A percentile compares a stretch with the other conserved stretches of the same genome.
Conservation (phyloP, 2,888 invertebrate species). For the Molanna angustata region DNA sequence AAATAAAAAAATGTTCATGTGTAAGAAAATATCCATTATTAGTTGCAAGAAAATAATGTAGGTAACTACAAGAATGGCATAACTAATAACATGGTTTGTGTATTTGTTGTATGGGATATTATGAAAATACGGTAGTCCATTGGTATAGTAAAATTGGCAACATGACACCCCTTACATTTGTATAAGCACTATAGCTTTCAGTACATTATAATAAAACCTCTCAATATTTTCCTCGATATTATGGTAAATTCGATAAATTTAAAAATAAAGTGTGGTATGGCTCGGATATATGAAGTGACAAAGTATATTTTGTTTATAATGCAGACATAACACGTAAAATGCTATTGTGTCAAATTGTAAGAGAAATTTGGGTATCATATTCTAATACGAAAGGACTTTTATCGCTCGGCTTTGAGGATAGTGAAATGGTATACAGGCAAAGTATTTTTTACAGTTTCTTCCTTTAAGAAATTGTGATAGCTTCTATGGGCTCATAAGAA, state of each 20-base stretch:
- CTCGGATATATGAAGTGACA: conserved; percentile 11
- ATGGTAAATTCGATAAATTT: conserved; percentile 17
- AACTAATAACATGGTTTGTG: too few relatives aligned
- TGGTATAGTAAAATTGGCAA: too few relatives aligned
- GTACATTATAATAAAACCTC: conserved; percentile 1
- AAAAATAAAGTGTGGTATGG: neutral
- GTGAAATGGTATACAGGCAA: neutral
- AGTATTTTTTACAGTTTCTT: neutral
- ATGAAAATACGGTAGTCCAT: too few relatives aligned
- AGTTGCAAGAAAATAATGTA: too few relatives aligned
- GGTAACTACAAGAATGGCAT: too few relatives aligned
- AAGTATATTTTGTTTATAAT: conserved; percentile 28
- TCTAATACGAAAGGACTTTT: conserved; percentile 26
- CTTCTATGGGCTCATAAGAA: too few relatives aligned
- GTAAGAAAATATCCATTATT: too few relatives aligned
- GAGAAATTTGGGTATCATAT: conserved; percentile 29
- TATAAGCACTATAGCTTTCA: too few relatives aligned
- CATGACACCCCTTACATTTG: too few relatives aligned
- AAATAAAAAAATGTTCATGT: too few relatives aligned
- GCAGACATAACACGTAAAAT: conserved; percentile 22
- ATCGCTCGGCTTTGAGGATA: neutral
- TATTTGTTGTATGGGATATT: too few relatives aligned
- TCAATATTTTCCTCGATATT: conserved; percentile 1
- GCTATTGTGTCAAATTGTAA: conserved; percentile 29
- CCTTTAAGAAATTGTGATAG: too few relatives aligned